Base-by-base conservation (phyloP, 2,888 invertebrate species). In the Orthonychiurus folsomi region DNA sequence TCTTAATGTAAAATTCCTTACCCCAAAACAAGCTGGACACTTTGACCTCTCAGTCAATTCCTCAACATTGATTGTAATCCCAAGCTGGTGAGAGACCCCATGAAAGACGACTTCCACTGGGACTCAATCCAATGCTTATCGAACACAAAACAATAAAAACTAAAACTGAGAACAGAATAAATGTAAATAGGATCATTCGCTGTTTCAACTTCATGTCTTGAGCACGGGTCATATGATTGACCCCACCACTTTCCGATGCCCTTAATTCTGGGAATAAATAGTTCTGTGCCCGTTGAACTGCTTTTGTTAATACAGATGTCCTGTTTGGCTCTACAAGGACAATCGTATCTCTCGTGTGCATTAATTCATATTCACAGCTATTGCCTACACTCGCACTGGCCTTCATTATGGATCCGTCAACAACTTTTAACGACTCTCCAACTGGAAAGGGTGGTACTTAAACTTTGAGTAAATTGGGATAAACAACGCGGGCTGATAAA, bases 21-120 rank as follows among this genome's bases (percentile, higher is more conserved):
- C 64, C 76, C 76, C 63, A 72, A 66, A 69, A 69, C 73, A 58
- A 25, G 61, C 61, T 63, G 73, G 69, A 68, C 73, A 64, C 64
- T 70, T 73, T 2, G 61, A 56, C 28, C 69, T 57, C 12, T 72
- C 72, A 1, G 69, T 69, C 1, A 72, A 56, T 24, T 66, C 59
- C 9, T 72, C 70, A 54, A 72, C 56, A 60, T 70, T 63, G 25
- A 72, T 37, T 0, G 65, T 67, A 5, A 72, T 56, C 9, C 65
- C 56, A 1, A 68, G 28, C 0, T 57, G 59, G 24, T 37, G 48
- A 15, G 63, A 56, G 24, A 20, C 28, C 3, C 20, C 12, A 52
- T 52, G 21, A 3, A 52, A 37, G n/a, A n/a, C n/a, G n/a, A n/a
- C n/a, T n/a, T n/a, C n/a, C n/a, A n/a, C n/a, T n/a, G n/a, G n/a